These are phyloP conservation scores for Selene dorsalis DNA, from an alignment of 2,797 vertebrate species.

Conservation along the genomic window DNA sequence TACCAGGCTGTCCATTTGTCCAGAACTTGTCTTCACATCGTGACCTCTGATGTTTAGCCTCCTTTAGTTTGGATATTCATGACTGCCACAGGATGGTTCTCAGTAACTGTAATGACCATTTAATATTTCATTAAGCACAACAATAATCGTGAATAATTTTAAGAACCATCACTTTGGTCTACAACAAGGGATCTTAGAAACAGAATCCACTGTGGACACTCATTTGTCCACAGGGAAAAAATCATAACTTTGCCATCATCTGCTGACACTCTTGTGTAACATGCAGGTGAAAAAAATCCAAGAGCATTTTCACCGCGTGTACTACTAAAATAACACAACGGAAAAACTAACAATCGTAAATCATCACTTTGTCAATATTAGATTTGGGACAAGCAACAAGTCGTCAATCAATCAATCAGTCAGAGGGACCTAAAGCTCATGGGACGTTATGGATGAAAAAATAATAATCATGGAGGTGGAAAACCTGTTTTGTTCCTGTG, in stretches of 20 bases:
- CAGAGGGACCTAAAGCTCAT: too few relatives aligned
- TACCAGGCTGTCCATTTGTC: not conserved
- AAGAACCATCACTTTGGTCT: not conserved
- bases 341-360: too few relatives aligned
- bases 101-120: not conserved
- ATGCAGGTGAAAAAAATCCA: not conserved
- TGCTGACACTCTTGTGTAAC: not conserved
- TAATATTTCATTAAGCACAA: not conserved
- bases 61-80: not conserved
- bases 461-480: too few relatives aligned
- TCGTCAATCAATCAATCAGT: too few relatives aligned
- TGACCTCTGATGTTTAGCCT: not conserved
- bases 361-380: too few relatives aligned
- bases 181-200: not conserved
- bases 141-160: not conserved
- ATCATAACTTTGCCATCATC: not conserved
- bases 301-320: too few relatives aligned
- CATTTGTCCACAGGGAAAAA: too few relatives aligned
- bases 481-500: too few relatives aligned
- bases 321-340: too few relatives aligned
- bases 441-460: too few relatives aligned
- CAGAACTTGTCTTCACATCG: not conserved
- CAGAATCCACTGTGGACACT: not conserved
- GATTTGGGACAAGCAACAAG: too few relatives aligned
- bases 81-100: slow-evolving; percentile 1